Base-by-base conservation (phyloP, 2,888 invertebrate species). In the Athalia cordata region DNA sequence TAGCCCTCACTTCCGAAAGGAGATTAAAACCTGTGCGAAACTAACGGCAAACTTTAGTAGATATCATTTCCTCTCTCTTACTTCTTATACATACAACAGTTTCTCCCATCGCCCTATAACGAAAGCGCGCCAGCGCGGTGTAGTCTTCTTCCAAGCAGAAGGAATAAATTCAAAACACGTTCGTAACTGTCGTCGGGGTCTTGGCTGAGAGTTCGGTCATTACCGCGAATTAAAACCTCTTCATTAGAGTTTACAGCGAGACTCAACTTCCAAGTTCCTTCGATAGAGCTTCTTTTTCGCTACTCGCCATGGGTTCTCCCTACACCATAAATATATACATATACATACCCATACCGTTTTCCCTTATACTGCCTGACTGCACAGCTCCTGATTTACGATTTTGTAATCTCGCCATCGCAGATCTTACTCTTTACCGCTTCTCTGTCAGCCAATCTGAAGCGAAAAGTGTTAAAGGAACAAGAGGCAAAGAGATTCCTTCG, bases 221-320 rank as follows among this genome's bases (percentile, higher is more conserved):
- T 72, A 72, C 70, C 70, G 70, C 70, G 70, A 72, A 72, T 72
- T 72, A 72, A 72, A 72, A 72, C 59, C 70, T 72, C 70, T 70
- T 70, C 70, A 70, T 70, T 70, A 70, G 70, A 70, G 70, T 70
- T 70, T 70, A 70, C 70, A 70, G 57, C 70, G 70, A 59, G 70
- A 70, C 57, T 57, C 70, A 70, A 70, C 70, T 70, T 45, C 45
- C 47, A 70, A 70, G 59, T 59, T 70, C 70, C 11, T 9, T 29
- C 15, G 15, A 9, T 3, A 8, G 59, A 43, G 47, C 15, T 8
- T 45, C 52, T 70, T 70, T 59, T 57, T 70, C 59, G 55, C 47
- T 47, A 43, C 47, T 59, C 70, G 29, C 57, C 13, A 49, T 50
- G 57, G 57, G 57, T 70, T 70, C 70, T 45, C 13, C 59, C 59